Evolutionary conservation across 2,797 vertebrate species (phyloP), one percentile per base, ranked within the genome.

Genomic region (Alauda arvensis): DNA sequence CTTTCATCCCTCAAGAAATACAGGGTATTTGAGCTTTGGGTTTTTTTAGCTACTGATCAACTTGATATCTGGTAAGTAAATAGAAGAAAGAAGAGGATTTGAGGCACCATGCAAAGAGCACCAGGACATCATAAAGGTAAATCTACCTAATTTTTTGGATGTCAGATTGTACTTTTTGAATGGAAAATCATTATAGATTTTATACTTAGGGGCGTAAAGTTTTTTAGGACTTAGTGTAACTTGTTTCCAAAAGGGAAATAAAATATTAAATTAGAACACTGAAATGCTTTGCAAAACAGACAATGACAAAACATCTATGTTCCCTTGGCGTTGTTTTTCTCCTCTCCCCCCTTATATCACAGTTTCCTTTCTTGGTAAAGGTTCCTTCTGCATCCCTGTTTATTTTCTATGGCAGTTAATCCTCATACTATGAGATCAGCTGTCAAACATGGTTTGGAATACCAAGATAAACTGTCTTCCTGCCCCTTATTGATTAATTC

Each of bases 401-500:
- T 63, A 63, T 93, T 71, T 77, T 81, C 52, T 45, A 21, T 51
- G 37, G 29, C 57, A 68, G 61, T 89, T 92, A 89, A 70, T 94
- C 74, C 63, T 91, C 56, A 81, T 81, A 83, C 53, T 55, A 24
- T 82, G 77, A 86, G 92, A 70, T 92, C 77, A 95, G 21, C 84
- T 88, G 49, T 93, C 92, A 95, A 90, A 89, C 11, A 33, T n/a
- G 57, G 65, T 94, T 95, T 94, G 83, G 81, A 94, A 90, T 65
- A 57, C 65, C 3, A n/a, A 71, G 65, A 88, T 48, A 87, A 93
- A 89, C 51, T 24, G 42, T 83, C 53, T 93, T 66, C 23, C 48
- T 23, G 4, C 19, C 69, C 18, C 33, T 82, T 81, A 57, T 83
- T 82, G 68, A 42, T 92, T 85, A 65, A 63, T 82, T 70, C 52